Conservation (phyloP, 2,113 vertebrate genomes). For the Prunella fulvescens region DNA sequence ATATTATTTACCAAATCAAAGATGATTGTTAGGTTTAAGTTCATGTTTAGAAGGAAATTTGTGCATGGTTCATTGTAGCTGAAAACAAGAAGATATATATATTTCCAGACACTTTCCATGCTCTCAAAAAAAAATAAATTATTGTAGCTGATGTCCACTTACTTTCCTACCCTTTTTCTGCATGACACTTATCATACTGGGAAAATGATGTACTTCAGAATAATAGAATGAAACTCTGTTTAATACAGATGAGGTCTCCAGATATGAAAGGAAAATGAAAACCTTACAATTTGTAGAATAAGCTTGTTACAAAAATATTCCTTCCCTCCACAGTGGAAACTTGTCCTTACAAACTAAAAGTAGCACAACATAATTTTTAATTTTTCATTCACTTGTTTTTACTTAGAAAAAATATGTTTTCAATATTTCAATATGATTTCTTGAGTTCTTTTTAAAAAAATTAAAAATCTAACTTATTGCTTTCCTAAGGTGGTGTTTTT, state of each 20-base stretch:
- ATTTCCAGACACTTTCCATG: neutral
- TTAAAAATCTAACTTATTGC: neutral
- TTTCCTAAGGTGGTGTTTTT: neutral
- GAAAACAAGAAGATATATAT: neutral
- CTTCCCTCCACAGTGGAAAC: neutral
- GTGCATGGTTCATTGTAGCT: neutral
- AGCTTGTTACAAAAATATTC: neutral
- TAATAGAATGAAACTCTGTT: neutral
- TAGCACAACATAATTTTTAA: neutral
- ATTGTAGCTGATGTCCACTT: fast-evolving
- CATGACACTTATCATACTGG: no score
- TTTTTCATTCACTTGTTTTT: neutral
- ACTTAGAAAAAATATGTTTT: neutral
- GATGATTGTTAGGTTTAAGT: neutral
- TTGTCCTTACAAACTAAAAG: neutral
- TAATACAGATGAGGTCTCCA: neutral
- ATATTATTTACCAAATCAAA: neutral
- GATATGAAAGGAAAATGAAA: neutral
- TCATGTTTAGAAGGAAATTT: neutral
- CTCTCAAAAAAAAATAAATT: neutral
- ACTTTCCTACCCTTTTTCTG: neutral
- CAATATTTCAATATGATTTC: neutral
- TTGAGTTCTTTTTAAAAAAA: neutral
- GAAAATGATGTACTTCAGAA: neutral
- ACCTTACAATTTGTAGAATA: neutral